phyloP scores from a whole-genome alignment of 64 coral and sea anemone genomes.

The Platygyra sinensis region DNA sequence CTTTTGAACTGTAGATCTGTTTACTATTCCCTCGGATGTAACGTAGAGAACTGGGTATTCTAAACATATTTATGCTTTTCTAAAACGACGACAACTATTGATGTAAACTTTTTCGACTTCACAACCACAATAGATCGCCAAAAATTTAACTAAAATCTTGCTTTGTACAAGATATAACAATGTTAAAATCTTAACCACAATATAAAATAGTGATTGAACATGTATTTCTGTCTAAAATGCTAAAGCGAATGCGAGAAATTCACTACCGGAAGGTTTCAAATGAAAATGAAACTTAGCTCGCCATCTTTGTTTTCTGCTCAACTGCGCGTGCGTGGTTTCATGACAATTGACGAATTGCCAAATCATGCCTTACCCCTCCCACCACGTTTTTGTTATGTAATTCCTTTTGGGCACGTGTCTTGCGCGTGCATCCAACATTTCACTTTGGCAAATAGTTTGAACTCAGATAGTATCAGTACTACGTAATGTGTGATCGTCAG shows the following conservation, averaged over 20 bases:
- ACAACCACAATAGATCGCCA: not conserved
- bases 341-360: constrained; percentile 7
- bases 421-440: not conserved
- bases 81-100: not conserved
- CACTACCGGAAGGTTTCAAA: not conserved
- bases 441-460: too few species aligned
- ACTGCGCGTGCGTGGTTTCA: constrained; percentile 34
- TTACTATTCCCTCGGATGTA: constrained; percentile 1
- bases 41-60: constrained; percentile 29
- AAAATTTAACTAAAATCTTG: not conserved
- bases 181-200: not conserved
- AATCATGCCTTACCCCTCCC: constrained; percentile 35
- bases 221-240: not conserved
- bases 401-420: not conserved
- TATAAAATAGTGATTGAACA: not conserved
- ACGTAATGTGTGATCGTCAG: too few species aligned
- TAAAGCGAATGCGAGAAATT: not conserved
- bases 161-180: not conserved
- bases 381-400: not conserved
- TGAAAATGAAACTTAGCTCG: not conserved
- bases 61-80: constrained; percentile 20
- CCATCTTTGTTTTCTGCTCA: constrained; percentile 31
- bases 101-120: not conserved
- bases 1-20: constrained; percentile 31
- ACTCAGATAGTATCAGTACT: too few species aligned